Evolutionary conservation across 1,140 invertebrate genomes (phyloP), one percentile per base, ranked within the genome.

Genomic region (Orussus abietinus): DNA sequence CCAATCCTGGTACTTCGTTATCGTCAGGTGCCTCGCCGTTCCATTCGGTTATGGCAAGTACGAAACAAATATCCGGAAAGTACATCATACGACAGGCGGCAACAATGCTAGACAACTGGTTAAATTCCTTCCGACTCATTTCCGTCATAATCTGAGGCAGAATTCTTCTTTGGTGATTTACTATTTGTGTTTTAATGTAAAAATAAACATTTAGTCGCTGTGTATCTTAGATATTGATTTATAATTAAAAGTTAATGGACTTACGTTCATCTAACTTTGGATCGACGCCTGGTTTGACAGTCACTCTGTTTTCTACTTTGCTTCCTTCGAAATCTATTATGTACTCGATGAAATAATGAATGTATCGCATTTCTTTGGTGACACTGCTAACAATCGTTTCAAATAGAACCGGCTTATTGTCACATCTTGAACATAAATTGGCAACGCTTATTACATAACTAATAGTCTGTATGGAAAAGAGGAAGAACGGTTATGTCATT

Each of bases 41-140:
- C 75, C 79, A 80, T 35, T 76, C 65, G 26, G 77, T 78, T 5
- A 89, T 75, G 1, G 78, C 79, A 2, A 90, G 64, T 34, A 88
- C 62, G 68, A 85, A 88, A 1, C 86, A 86, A 41, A 89, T 69
- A 75, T 89, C 80, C 5, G 86, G 86, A 50, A 89, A 75, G 68
- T 86, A 89, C 38, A 84, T 69, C 49, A 89, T 78, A 36, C 76
- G 77, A 64, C 85, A 88, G 53, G 81, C 76, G 25, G 78, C 63
- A 13, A 90, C 72, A 53, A 76, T 79, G 12, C 59, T 36, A 5
- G 81, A 81, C 11, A 89, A 66, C 13, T 63, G 53, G 17, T 64
- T 25, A 33, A 82, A 49, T 60, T 81, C 78, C 33, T 42, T n/a
- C 33, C 36, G 12, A n/a, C n/a, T n/a, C n/a, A n/a, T n/a, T n/a